These are phyloP conservation scores for Andrena chrysosceles DNA, from an alignment of 2,888 invertebrate genomes.

Conservation along the genomic window DNA sequence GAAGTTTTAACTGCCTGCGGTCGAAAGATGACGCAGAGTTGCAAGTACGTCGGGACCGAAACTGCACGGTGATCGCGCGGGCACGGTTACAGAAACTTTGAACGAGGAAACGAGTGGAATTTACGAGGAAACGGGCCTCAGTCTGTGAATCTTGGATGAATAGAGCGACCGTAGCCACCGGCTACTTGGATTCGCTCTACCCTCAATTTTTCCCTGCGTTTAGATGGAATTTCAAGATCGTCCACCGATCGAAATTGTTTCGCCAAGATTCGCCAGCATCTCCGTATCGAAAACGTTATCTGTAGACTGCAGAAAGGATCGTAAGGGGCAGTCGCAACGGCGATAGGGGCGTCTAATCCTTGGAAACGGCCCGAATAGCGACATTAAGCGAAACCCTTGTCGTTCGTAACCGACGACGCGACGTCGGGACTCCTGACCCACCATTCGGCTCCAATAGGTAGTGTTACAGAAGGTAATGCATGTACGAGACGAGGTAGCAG, in stretches of 20 bases:
- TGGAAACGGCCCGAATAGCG: slow-evolving; percentile 59
- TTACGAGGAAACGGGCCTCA: slow-evolving; percentile 3
- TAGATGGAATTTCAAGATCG: neutral
- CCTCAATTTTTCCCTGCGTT: neutral
- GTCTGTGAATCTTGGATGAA: slow-evolving; percentile 26
- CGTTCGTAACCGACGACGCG: slow-evolving; percentile 35
- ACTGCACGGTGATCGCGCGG: slow-evolving; percentile 33
- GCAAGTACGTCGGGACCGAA: slow-evolving; percentile 44
- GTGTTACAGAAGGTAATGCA: slow-evolving; percentile 64
- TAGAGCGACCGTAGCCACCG: slow-evolving; percentile 7
- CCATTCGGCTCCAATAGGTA: slow-evolving; percentile 51
- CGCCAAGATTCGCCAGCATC: slow-evolving; percentile 2
- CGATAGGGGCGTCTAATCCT: slow-evolving; percentile 62
- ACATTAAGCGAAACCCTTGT: slow-evolving; percentile 66
- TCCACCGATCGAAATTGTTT: neutral
- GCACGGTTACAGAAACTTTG: slow-evolving; percentile 39
- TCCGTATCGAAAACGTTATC: slow-evolving; percentile 20
- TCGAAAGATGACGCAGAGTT: slow-evolving; percentile 50
- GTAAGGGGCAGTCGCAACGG: slow-evolving; percentile 22
- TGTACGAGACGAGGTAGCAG: slow-evolving; percentile 47
- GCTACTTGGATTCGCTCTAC: neutral
- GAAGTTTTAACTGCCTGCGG: slow-evolving; percentile 60
- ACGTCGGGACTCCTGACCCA: slow-evolving; percentile 49
- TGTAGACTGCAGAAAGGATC: slow-evolving; percentile 9
- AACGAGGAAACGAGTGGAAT: slow-evolving; percentile 15